Evolutionary conservation across 2,113 vertebrate genomes (phyloP), one percentile per base, ranked within the genome.

Genomic region (Tiliqua scincoides): DNA sequence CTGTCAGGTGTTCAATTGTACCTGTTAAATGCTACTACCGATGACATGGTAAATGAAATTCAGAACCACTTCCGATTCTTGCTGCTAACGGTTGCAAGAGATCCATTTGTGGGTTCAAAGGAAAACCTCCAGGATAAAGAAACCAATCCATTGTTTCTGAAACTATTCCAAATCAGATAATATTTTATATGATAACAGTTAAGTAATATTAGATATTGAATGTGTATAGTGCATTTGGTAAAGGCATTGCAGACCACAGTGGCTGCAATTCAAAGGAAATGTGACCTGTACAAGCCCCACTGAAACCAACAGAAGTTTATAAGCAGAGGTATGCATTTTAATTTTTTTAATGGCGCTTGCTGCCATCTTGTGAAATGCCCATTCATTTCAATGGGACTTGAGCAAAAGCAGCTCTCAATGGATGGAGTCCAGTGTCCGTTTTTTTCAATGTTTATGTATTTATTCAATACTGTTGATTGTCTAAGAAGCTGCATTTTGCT

Each of bases 101-200:
- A 95, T 96, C 85, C 67, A 87, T 88, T n/a, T 86, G 92, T 94
- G 94, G 37, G 90, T 94, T 95, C 85, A 94, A 93, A 92, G 91
- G 52, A 85, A 89, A 86, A 87, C 80, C 87, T 61, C 25, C 17
- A 80, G 80, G 85, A 93, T n/a, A 72, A 84, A 74, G 93, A 75
- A 1, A 93, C n/a, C n/a, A 84, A 83, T 94, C 72, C 91, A 87
- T 95, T 92, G 93, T 85, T 94, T 96, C 95, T 92, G 95, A 92
- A 93, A 95, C 92, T 94, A 96, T 89, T 94, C 93, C 91, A 94
- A 97, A 94, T 87, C 93, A 94, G 93, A 97, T 91, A 94, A 90
- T 95, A 95, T 98, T 98, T 98, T 98, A 92, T 98, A 97, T 97
- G 95, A 94, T 61, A 97, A 94, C 96, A 96, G 95, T n/a, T 96